These are phyloP conservation scores for Diaphora mendica DNA, from an alignment of 2,888 invertebrate genomes.

Conservation along the genomic window DNA sequence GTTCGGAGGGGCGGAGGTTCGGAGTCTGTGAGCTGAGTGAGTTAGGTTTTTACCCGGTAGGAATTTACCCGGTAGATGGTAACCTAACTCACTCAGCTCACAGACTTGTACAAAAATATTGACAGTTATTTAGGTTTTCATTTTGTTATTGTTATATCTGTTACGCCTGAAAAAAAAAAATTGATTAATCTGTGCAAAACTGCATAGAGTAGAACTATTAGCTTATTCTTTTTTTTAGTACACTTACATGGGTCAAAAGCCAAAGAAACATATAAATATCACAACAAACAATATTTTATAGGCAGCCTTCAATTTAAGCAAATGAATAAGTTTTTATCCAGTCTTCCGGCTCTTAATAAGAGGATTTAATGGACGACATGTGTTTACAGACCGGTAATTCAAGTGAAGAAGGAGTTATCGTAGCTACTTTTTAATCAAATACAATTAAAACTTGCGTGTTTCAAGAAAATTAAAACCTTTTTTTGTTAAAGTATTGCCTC, in stretches of 20 bases:
- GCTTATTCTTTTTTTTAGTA: neutral
- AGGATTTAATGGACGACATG: neutral
- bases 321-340: neutral
- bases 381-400: neutral
- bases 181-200: neutral
- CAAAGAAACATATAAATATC: neutral
- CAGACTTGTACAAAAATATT: neutral
- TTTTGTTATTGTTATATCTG: neutral
- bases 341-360: slow-evolving; percentile 1
- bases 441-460: slow-evolving; percentile 13
- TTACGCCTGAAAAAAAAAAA: neutral
- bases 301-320: neutral
- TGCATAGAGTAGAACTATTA: neutral
- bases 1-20: too few species aligned
- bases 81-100: too few species aligned
- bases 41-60: too few species aligned
- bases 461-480: neutral
- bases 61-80: too few species aligned
- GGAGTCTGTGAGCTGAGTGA: too few species aligned
- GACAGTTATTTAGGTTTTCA: neutral
- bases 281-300: neutral
- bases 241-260: neutral
- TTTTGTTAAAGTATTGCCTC: neutral
- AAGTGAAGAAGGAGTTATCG: neutral
- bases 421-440: neutral